phyloP scores from a whole-genome alignment of 2,797 vertebrate species.

The Trematomus bernacchii region DNA sequence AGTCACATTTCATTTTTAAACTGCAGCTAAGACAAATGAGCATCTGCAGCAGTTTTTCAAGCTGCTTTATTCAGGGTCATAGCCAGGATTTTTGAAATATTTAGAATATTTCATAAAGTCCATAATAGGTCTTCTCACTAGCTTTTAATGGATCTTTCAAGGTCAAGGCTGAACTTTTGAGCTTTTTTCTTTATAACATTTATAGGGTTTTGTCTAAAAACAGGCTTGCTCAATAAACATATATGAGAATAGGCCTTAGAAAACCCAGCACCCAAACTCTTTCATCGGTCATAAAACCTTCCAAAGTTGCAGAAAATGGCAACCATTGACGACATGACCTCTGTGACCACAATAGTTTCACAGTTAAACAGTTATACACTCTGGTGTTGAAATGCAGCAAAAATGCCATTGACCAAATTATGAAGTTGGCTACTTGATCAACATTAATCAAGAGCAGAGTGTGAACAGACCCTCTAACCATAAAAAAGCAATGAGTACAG shows the following conservation, averaged over 20 bases:
- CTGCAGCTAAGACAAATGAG: background rate
- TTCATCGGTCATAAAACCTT: background rate
- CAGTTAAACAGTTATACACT: background rate
- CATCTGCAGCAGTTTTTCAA: background rate
- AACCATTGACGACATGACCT: background rate
- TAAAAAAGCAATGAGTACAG: background rate
- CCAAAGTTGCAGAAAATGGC: background rate
- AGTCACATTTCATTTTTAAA: background rate
- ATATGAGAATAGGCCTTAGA: background rate
- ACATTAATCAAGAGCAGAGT: slow-evolving; percentile 9
- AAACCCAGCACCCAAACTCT: background rate
- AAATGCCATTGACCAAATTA: background rate
- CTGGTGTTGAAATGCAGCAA: slow-evolving; percentile 4
- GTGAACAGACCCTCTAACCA: background rate
- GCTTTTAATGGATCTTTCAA: slow-evolving; percentile 1
- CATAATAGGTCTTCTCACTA: background rate
- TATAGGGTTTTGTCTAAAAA: background rate
- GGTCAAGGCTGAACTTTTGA: background rate
- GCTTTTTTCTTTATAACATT: background rate
- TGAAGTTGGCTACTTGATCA: slow-evolving; percentile 9
- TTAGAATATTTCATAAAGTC: too few relatives aligned
- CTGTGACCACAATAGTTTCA: background rate
- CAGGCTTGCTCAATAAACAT: background rate
- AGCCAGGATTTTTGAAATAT: background rate
- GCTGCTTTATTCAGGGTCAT: background rate